Base-by-base conservation (phyloP, 2,113 vertebrate genomes). In the Chaetorhynchus papuensis region DNA sequence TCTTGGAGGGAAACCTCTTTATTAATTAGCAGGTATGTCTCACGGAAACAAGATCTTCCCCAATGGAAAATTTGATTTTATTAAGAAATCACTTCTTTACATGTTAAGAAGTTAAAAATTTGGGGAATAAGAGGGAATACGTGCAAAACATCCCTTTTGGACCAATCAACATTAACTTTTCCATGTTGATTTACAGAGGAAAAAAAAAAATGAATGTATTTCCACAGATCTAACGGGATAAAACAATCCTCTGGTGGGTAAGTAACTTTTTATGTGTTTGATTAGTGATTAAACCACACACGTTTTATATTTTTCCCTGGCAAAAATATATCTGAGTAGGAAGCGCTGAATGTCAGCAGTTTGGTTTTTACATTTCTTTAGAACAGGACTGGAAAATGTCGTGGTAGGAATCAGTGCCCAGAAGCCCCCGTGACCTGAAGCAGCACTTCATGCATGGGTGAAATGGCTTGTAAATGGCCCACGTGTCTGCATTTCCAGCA, bases 231-330 rank as follows among this genome's bases (percentile, higher is more conserved):
- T 63, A 78, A 69, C 1, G 6, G 27, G 7, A 33, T 57, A 63
- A 74, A 75, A 33, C 24, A 49, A 64, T 71, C 13, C 30, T 77
- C 16, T 78, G 7, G 42, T 30, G 30, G 13, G 1, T 33, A 83
- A 66, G 5, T 24, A 75, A 20, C 9, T 78, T 81, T 45, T 50
- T 19, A 14, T 39, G 10, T n/a, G 13, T 53, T 53, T 82, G 41
- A 68, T 76, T 64, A 85, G 30, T 24, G 53, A 72, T 89, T 78
- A 79, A 79, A 27, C 9, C n/a, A 57, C 17, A 41, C 19, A 24
- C 1, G 4, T 2, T 20, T 4, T 24, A n/a, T 42, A 60, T 50
- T 60, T 70, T 27, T 0, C 14, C 21, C 42, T 24, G 15, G 49
- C 8, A 92, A 84, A 63, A 74, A 39, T 49, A 52, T 10, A 39